Evolutionary conservation across 2,888 invertebrate species (phyloP), one percentile per base, ranked within the genome.

Genomic region (Sarcophaga carnaria): DNA sequence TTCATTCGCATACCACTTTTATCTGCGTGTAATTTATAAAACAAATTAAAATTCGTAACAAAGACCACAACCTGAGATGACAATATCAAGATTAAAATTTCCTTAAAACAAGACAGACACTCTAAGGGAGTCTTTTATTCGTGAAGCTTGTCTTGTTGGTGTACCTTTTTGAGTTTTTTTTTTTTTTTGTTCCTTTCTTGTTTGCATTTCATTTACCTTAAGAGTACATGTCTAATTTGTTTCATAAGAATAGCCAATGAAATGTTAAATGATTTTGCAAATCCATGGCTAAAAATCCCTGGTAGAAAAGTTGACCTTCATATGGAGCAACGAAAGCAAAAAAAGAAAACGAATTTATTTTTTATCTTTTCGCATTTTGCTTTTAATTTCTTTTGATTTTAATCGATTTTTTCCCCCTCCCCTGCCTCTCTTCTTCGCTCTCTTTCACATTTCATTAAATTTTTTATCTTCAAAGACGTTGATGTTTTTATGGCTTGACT

Each of bases 331-430:
- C 49, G 20, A 45, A 54, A 75, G 22, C 54, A 54, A 76, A 77
- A 76, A 77, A 74, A 67, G 49, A 70, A 74, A 37, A 37, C 37
- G 37, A 37, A 37, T 37, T 37, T 10, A 37, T 37, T 83, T 85
- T 86, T 83, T 86, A 83, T 86, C 83, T 83, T 86, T 86, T 80
- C 83, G 77, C 83, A 83, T 86, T 83, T 86, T 86, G 86, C 86
- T 83, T 86, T 86, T 86, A 86, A 83, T 86, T 86, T 86, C 86
- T 80, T 86, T 80, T 77, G 80, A 86, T 86, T 86, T 86, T 83
- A 83, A 86, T 80, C 83, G 86, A 86, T 86, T 86, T 83, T 85
- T 83, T 80, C 62, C 17, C 12, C 37, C 62, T 49, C 54, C 70
- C 59, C 3, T 66, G 37, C 6, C 27, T 64, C 5, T 27, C 25